Conservation (phyloP, 1,140 invertebrate species). For the Drosophila prosaltans region DNA sequence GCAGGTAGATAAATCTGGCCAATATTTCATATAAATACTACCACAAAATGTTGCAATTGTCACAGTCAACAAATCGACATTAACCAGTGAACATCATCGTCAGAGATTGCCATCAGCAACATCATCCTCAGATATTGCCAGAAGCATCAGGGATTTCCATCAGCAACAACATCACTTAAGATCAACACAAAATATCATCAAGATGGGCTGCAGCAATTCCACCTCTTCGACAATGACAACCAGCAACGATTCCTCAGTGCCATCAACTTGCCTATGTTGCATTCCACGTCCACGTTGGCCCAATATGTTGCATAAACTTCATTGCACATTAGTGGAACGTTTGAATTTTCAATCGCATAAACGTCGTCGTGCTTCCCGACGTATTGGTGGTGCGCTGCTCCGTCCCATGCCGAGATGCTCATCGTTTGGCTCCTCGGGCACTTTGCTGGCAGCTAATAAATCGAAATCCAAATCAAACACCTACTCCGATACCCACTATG, state of each 20-base stretch:
- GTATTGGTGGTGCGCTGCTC: conserved; percentile 16
- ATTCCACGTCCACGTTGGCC: conserved; percentile 18
- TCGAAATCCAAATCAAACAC: conserved; percentile 18
- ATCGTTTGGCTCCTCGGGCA: conserved; percentile 62
- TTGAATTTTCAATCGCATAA: conserved; percentile 31
- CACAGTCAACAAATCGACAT: conserved; percentile 34
- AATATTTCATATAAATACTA: background rate
- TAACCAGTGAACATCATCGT: conserved; percentile 7
- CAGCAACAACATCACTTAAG: no score
- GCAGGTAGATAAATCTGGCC: conserved; percentile 3
- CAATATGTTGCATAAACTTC: conserved; percentile 45
- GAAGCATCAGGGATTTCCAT: no score
- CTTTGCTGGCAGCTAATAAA: conserved; percentile 44
- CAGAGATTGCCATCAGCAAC: no score
- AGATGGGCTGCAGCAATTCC: conserved; percentile 51
- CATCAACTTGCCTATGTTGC: conserved; percentile 28
- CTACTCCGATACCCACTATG: conserved; percentile 46
- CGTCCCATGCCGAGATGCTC: conserved; percentile 71
- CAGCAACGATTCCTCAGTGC: background rate
- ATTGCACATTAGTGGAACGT: conserved; percentile 35
- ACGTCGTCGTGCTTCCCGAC: conserved; percentile 11
- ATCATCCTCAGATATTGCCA: no score
- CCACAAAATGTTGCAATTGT: background rate
- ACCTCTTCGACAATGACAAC: background rate
- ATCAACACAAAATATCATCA: background rate